These are phyloP conservation scores for Cyrtodaria siliqua DNA, from an alignment of 2,888 invertebrate species.

Conservation along the genomic window DNA sequence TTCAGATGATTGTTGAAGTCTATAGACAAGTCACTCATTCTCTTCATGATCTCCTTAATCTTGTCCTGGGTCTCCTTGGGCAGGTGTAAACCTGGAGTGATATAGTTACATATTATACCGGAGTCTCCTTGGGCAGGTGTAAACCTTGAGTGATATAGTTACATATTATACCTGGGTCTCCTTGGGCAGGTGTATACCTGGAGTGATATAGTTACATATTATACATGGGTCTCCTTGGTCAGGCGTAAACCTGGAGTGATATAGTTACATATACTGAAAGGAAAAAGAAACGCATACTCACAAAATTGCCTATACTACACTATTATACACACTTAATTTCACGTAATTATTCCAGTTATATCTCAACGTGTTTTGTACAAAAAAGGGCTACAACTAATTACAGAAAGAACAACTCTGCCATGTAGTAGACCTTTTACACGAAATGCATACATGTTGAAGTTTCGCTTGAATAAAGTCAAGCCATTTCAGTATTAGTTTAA, in stretches of 20 bases:
- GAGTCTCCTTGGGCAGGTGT: slow-evolving; percentile 85
- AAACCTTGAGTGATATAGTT: slow-evolving; percentile 81
- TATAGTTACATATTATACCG: slow-evolving; percentile 57
- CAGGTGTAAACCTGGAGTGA: slow-evolving; percentile 86
- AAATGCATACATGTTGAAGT: too few species aligned
- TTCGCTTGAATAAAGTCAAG: too few species aligned
- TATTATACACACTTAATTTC: too few species aligned
- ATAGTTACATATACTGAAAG: background rate
- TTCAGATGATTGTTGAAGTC: slow-evolving; percentile 86
- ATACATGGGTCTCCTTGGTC: background rate
- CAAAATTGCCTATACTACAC: too few species aligned
- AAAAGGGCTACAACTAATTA: too few species aligned
- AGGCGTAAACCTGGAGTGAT: background rate
- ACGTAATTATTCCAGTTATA: too few species aligned
- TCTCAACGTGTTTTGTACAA: too few species aligned
- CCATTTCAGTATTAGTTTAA: too few species aligned
- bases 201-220: background rate
- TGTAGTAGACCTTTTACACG: too few species aligned
- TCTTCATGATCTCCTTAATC: slow-evolving; percentile 86
- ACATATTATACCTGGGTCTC: background rate
- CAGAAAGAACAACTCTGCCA: too few species aligned
- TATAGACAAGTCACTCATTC: slow-evolving; percentile 86
- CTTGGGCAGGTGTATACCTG: background rate
- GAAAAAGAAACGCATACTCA: too few species aligned
- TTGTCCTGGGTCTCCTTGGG: slow-evolving; percentile 84